Evolutionary conservation across 2,888 invertebrate genomes (phyloP), one percentile per base, ranked within the genome.

Genomic region (Cheilosia vulpina): DNA sequence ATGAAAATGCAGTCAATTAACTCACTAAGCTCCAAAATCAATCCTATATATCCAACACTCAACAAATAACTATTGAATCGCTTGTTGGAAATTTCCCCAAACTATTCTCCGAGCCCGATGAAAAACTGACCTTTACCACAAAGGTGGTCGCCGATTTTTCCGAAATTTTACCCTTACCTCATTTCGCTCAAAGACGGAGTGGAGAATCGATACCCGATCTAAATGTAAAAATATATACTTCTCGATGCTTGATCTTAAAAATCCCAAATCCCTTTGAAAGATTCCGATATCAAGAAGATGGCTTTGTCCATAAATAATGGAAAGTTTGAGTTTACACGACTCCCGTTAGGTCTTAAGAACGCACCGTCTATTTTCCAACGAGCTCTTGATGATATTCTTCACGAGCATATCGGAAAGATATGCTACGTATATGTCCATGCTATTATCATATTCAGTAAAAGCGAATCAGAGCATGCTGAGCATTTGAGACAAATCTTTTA

Each of bases 21-120:
- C 13, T 57, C 57, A 9, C 21, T 57, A 19, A 38, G 13, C 19
- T 57, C 34, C 17, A 57, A 57, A 38, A 19, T 38, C 5, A 19
- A 34, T 38, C 13, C 38, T 17, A 4, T 17, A 4, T 57, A 57
- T 7, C 57, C 11, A 38, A 34, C 6, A 57, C 17, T 11, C 38
- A 57, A 45, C 60, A 62, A 24, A 27, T 15, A n/a, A 41, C 27
- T 45, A 45, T 62, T n/a, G 17, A 24, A 45, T 24, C 15, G 3
- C 34, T 65, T 52, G 65, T 65, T n/a, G 27, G 31, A 45, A 19
- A 47, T 13, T 63, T 21, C 47, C 31, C 63, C n/a, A 63, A 63
- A 13, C 19, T 63, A 31, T 63, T 45, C 47, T 31, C 63, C 41
- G 60, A 60, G n/a, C 41, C 60, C 11, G 43, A 60, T 41, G 41